These are phyloP conservation scores for Boulengeromyrus knoepffleri DNA, from an alignment of 2,113 vertebrate species.

Conservation along the genomic window DNA sequence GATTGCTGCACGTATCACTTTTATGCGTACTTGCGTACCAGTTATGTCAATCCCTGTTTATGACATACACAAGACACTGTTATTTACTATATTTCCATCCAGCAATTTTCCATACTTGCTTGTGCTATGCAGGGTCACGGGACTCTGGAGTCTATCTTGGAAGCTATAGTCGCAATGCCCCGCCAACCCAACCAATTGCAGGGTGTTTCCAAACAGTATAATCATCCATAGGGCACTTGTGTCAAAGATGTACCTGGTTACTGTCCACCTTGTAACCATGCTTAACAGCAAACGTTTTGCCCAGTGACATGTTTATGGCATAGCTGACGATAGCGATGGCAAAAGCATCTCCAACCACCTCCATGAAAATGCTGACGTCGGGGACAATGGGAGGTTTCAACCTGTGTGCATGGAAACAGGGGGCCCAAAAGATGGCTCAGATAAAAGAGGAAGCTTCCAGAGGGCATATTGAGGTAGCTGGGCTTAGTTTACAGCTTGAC, in stretches of 20 bases:
- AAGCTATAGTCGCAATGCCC: not conserved
- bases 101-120: not conserved
- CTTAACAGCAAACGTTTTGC: constrained; percentile 86
- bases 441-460: not conserved
- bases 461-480: not conserved
- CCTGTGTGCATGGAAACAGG: constrained; percentile 44
- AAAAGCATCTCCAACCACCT: constrained; percentile 72
- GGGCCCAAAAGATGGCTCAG: not conserved
- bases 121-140: not conserved
- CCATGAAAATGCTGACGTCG: constrained; percentile 48
- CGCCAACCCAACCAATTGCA: not conserved
- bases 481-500: constrained; percentile 3
- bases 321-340: constrained; percentile 82
- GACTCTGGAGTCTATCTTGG: not conserved
- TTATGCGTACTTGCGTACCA: too few species aligned
- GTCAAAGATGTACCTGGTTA: constrained; percentile 73
- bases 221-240: not conserved
- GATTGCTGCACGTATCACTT: too few species aligned
- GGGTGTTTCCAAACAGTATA: not conserved
- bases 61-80: not conserved
- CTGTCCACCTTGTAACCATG: constrained; percentile 89
- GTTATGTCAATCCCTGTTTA: not conserved
- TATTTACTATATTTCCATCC: not conserved
- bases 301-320: constrained; percentile 82
- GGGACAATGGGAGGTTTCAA: constrained; percentile 66